These are phyloP conservation scores for Danio choprae DNA, from an alignment of 2,797 vertebrate genomes.

Conservation along the genomic window DNA sequence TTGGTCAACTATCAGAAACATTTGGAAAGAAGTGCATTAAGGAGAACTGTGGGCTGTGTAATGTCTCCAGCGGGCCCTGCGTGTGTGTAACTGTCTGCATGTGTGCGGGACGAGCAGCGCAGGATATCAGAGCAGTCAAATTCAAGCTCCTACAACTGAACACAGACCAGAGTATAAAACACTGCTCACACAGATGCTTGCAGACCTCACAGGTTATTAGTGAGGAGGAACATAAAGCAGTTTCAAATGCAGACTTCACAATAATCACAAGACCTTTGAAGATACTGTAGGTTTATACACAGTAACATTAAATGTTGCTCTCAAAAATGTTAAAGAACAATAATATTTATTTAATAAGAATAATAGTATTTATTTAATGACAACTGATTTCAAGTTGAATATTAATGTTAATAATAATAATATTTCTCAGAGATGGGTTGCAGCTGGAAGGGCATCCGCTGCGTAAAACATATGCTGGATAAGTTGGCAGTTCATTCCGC, in stretches of 20 bases:
- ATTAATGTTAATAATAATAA: too few relatives aligned
- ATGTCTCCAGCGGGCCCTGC: conserved; percentile 45
- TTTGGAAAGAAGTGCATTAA: conserved; percentile 49
- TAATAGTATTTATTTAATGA: too few relatives aligned
- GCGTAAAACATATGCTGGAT: too few relatives aligned
- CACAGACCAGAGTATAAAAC: not conserved
- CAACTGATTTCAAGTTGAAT: too few relatives aligned
- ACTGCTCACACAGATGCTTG: conserved; percentile 1
- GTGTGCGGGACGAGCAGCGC: conserved; percentile 39
- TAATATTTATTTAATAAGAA: too few relatives aligned
- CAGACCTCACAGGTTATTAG: not conserved
- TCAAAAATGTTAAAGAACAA: too few relatives aligned
- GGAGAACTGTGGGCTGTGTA: conserved; percentile 26
- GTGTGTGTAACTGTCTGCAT: conserved; percentile 55
- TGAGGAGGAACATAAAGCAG: not conserved
- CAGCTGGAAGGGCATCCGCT: too few relatives aligned
- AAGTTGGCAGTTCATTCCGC: too few relatives aligned
- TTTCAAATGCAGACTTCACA: not conserved
- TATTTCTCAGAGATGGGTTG: too few relatives aligned
- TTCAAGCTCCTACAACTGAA: conserved; percentile 17
- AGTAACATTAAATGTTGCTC: too few relatives aligned
- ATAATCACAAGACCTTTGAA: too few relatives aligned
- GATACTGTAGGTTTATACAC: too few relatives aligned
- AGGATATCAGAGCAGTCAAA: conserved; percentile 11
- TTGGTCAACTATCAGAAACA: conserved; percentile 55